Evolutionary conservation across 2,797 vertebrate species (phyloP), one percentile per base, ranked within the genome.

Genomic region (Smutsia temminckii): DNA sequence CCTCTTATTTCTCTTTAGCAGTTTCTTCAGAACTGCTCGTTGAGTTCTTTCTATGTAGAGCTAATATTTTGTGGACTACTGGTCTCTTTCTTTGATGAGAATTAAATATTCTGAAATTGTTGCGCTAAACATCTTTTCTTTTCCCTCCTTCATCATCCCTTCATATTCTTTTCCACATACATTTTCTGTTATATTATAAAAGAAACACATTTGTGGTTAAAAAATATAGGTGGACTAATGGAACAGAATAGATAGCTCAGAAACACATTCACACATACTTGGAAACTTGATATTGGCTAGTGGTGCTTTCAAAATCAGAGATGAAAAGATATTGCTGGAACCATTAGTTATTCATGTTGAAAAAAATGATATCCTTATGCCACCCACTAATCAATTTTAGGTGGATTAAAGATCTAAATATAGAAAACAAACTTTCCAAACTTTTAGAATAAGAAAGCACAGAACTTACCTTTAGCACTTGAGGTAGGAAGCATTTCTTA

Each of bases 101-200:
- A 75, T 87, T 74, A 93, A 95, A 29, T 81, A 95, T 14, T 81
- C 78, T 32, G 29, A 91, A 80, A 91, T 85, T 74, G 14, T 93
- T 92, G 25, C 11, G 7, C 27, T 78, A 63, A 81, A 66, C 42
- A 66, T 59, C 63, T 32, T 94, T 83, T 93, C 6, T 8, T 90
- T 64, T 94, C 9, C 23, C 13, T 78, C 29, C 1, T 77, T 93
- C 49, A 23, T 21, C 10, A 20, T 91, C 29, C 25, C 32, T 85
- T 75, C 14, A 8, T 93, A 46, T 37, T 34, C 69, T 77, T 96
- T 81, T 77, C 32, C 14, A 49, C 18, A 7, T 69, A 68, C 14
- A 80, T 29, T 85, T 94, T 74, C 59, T 88, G 13, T 69, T 79
- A 25, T 18, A 23, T 86, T 77, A 63, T 83, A 13, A 90, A 78